phyloP scores from a whole-genome alignment of 1,140 invertebrate species.

The Asobara japonica region DNA sequence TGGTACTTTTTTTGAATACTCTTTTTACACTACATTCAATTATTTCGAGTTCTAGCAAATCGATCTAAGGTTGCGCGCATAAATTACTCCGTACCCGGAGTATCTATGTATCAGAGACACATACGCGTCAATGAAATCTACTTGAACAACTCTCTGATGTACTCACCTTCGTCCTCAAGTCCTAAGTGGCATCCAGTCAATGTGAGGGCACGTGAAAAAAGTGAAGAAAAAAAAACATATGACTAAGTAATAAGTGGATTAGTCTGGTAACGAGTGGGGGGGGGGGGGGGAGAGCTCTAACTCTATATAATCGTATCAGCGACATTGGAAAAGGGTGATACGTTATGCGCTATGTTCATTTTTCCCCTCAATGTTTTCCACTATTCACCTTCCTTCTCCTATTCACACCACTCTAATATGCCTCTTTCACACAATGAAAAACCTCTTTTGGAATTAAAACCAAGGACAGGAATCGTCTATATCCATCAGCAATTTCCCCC shows the following conservation, averaged over 20 bases:
- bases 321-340: conserved; percentile 18
- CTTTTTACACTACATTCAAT: too few relatives aligned
- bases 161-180: conserved; percentile 73
- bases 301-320: conserved; percentile 24
- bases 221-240: conserved; percentile 32
- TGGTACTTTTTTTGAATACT: too few relatives aligned
- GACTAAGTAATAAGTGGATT: conserved; percentile 24
- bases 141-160: not conserved
- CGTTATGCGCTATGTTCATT: not conserved
- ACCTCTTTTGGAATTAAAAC: conserved; percentile 3
- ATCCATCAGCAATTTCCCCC: not conserved
- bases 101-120: conserved; percentile 1
- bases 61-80: too few relatives aligned
- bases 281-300: not conserved
- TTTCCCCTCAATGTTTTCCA: not conserved
- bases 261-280: not conserved
- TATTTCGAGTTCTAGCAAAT: too few relatives aligned
- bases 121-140: not conserved
- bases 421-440: conserved; percentile 20
- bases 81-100: too few relatives aligned
- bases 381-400: not conserved
- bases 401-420: not conserved
- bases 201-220: conserved; percentile 52
- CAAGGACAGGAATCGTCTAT: not conserved
- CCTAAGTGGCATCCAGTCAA: conserved; percentile 52